These are phyloP conservation scores for Todiramphus saurophagus DNA, from an alignment of 2,113 vertebrate species.

Conservation along the genomic window DNA sequence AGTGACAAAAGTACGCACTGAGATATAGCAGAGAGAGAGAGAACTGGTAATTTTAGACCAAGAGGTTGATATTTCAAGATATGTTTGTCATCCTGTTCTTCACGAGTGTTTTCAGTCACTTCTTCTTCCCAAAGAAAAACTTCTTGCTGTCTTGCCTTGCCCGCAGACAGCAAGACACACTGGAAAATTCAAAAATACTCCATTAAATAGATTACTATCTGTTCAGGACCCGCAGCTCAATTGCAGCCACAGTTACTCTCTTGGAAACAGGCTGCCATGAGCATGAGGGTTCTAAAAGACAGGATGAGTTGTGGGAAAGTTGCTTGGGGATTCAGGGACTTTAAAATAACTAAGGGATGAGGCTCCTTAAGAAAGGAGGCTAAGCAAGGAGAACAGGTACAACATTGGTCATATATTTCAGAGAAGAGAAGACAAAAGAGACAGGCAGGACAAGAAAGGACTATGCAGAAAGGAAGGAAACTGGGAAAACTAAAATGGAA, in stretches of 20 bases:
- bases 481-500: neutral
- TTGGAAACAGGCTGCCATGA: neutral
- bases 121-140: neutral
- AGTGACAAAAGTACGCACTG: neutral
- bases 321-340: neutral
- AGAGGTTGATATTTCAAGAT: neutral
- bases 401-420: neutral
- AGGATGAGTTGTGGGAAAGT: neutral
- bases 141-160: neutral
- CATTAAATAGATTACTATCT: neutral
- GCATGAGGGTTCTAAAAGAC: neutral
- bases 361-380: neutral
- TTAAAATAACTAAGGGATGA: neutral
- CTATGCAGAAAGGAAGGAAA: neutral
- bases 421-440: neutral
- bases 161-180: neutral
- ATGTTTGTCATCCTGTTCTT: neutral
- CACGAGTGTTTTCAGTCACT: neutral
- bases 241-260: neutral
- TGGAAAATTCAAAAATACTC: neutral
- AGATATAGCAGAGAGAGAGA: neutral
- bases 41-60: neutral
- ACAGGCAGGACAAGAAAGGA: neutral
- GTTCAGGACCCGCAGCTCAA: neutral
- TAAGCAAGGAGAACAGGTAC: neutral